Base-by-base conservation (phyloP, 1,140 invertebrate genomes). In the Periplaneta americana region DNA sequence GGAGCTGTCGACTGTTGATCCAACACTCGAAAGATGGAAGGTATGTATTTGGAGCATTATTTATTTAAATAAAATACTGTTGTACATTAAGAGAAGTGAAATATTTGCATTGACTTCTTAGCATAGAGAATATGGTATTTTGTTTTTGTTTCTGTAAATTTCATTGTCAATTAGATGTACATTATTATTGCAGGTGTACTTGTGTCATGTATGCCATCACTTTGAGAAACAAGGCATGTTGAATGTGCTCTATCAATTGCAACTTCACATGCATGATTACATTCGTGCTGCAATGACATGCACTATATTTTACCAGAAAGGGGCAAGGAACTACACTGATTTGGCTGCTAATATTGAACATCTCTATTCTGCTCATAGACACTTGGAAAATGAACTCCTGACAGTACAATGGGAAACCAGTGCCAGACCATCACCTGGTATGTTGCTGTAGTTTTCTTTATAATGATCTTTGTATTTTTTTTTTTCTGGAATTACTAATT, bases 201-300 rank as follows among this genome's bases (percentile, higher is more conserved):
- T 95, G 66, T 89, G 92, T 84, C 90, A 91, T 82, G 90, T 92
- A 3, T 95, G 94, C 85, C 90, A 91, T 17, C 91, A 91, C 80
- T 87, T 95, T 79, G 93, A 95, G 83, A 90, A 90, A 83, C 91
- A 90, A 33, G 90, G 91, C 78, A 89, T 92, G 3, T 85, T 94
- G 2, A 90, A 95, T 83, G 91, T 90, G 6, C 86, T 95, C 2
- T 95, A 95, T 87, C 91, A 93, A 77, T 83, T 95, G 48, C 94
- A 95, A 85, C 86, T 92, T 9, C 91, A 92, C 32, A 91, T 93
- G 84, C 91, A 90, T 13, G 94, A 95, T 86, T 91, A 91, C 79
- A 89, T 94, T 9, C 89, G 94, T 80, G 94, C 94, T 0, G 91
- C 93, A 0, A 94, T 95, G 87, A 94, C 94, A 0, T 95, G 94